Percentiles rank a stretch among this genome's conserved stretches.
phyloP scores from a whole-genome alignment of 2,113 vertebrate genomes.

The Antechinus flavipes region DNA sequence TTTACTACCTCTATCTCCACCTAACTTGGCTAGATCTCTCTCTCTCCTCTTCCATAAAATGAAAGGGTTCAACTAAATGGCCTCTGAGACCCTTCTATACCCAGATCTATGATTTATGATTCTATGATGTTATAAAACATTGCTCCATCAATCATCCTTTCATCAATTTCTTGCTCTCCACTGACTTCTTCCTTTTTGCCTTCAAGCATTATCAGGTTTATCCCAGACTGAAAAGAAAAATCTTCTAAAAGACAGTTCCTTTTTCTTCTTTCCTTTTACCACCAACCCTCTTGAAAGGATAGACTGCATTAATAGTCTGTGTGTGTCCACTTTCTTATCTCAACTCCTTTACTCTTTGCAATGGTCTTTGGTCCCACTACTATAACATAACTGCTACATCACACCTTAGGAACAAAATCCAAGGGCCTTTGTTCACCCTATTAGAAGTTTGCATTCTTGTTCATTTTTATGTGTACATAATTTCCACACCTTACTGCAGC shows the following conservation, averaged over 20 bases:
- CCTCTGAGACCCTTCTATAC: background rate
- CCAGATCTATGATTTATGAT: background rate
- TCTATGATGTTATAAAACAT: background rate
- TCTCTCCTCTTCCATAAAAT: background rate
- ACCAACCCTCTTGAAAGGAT: background rate
- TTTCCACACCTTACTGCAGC: background rate
- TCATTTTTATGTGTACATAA: background rate
- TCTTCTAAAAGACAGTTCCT: background rate
- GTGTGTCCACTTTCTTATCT: background rate
- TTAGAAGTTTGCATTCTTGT: background rate
- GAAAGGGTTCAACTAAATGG: background rate
- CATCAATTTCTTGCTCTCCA: background rate
- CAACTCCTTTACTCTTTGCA: background rate
- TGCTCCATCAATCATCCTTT: background rate
- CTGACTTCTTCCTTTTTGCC: background rate
- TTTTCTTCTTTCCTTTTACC: background rate
- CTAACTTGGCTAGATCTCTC: background rate
- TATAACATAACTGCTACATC: background rate
- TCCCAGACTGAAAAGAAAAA: background rate
- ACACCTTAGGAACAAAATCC: background rate
- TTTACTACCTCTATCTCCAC: background rate
- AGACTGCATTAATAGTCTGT: background rate
- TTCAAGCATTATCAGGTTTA: background rate
- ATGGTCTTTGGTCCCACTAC: background rate
- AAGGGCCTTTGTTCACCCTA: background rate